A percentile compares a stretch with the other conserved stretches of the same genome.
Evolutionary conservation across 2,888 invertebrate species (phyloP).

Genomic region (Microctonus aethiopoides): DNA sequence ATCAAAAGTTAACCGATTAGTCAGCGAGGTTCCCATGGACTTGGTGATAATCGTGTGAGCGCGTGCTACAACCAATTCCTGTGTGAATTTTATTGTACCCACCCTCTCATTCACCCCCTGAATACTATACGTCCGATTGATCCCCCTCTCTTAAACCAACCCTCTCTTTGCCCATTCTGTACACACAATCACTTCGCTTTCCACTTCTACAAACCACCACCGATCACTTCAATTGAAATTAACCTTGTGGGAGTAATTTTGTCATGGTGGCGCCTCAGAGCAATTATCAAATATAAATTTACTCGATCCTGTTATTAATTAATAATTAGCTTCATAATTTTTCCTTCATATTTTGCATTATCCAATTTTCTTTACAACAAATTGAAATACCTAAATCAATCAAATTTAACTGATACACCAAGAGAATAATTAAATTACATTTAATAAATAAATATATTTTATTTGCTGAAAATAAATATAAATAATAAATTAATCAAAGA

Average conservation of each 20-base stretch:
- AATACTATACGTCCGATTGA: conserved; percentile 18
- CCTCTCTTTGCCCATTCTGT: conserved; percentile 24
- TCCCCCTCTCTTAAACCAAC: conserved; percentile 32
- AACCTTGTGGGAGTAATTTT: conserved; percentile 51
- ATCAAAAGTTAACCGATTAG: conserved; percentile 60
- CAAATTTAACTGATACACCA: no score
- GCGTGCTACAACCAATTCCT: conserved; percentile 61
- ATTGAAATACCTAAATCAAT: not conserved
- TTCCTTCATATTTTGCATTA: not conserved
- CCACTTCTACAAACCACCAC: conserved; percentile 23
- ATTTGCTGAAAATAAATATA: not conserved
- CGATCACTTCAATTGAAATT: conserved; percentile 29
- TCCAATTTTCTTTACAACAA: not conserved
- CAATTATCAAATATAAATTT: not conserved
- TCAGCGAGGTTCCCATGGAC: conserved; percentile 62
- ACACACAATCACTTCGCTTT: conserved; percentile 18
- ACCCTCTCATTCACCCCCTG: conserved; percentile 47
- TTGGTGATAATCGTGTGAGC: conserved; percentile 61
- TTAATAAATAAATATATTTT: not conserved
- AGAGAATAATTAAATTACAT: not conserved
- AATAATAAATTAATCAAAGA: not conserved
- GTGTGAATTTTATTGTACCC: conserved; percentile 63
- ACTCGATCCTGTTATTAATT: no score
- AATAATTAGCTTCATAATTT: not conserved
- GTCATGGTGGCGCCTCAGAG: conserved; percentile 51